These are phyloP conservation scores for Trissoscelio sp. DNA, from an alignment of 2,888 invertebrate genomes.

Conservation along the genomic window DNA sequence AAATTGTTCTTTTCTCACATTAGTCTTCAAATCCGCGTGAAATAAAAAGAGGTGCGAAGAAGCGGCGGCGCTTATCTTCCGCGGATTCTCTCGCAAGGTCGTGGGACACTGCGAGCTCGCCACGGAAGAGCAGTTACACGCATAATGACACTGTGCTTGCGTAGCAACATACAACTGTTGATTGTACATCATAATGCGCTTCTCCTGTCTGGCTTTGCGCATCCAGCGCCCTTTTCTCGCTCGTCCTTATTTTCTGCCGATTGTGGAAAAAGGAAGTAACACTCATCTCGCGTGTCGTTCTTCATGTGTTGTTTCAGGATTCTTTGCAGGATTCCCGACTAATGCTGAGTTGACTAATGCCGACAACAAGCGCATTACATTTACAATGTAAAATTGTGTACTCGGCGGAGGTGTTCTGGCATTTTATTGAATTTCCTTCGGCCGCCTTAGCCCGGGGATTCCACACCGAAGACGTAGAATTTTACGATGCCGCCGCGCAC, in stretches of 20 bases:
- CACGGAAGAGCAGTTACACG: slow-evolving; percentile 71
- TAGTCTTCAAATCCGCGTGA: slow-evolving; percentile 57
- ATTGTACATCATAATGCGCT: slow-evolving; percentile 61
- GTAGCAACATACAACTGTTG: slow-evolving; percentile 26
- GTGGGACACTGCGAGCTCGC: slow-evolving; percentile 74
- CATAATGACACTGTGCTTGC: slow-evolving; percentile 69
- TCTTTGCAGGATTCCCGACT: no score
- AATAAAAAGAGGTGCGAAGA: slow-evolving; percentile 61
- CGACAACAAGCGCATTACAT: slow-evolving; percentile 20
- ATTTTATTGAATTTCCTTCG: slow-evolving; percentile 52
- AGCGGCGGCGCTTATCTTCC: slow-evolving; percentile 42
- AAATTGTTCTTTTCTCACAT: slow-evolving; percentile 65
- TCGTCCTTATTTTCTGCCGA: slow-evolving; percentile 33
- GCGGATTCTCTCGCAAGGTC: slow-evolving; percentile 76
- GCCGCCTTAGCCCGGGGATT: not conserved
- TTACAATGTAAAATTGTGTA: slow-evolving; percentile 54
- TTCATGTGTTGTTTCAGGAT: slow-evolving; percentile 16
- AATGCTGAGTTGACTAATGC: slow-evolving; percentile 20
- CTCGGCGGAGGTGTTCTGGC: not conserved
- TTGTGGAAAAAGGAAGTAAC: slow-evolving; percentile 45
- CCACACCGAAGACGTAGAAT: no score
- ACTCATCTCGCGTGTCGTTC: slow-evolving; percentile 16
- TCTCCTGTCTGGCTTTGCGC: slow-evolving; percentile 27
- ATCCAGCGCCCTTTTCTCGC: slow-evolving; percentile 41
- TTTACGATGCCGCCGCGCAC: slow-evolving; percentile 4